These are phyloP conservation scores for Holothuria glaberrima DNA, from an alignment of 35 echinoderm and acorn worm genomes.

Conservation along the genomic window DNA sequence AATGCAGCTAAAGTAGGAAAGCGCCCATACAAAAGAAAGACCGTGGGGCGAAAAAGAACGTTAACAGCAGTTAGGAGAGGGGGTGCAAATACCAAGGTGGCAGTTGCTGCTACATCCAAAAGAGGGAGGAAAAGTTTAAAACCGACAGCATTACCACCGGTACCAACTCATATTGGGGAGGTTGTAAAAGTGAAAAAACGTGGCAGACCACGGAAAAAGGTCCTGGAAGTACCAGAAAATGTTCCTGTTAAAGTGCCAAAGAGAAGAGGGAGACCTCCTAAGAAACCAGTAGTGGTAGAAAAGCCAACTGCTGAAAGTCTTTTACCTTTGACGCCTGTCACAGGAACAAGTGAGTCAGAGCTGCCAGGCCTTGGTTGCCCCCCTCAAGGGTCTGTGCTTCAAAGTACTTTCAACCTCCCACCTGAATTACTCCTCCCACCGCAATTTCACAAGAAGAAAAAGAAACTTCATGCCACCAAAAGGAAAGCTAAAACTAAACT, in stretches of 20 bases:
- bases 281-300: constrained; percentile 10
- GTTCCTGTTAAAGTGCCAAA: constrained; percentile 42
- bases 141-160: not conserved
- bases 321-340: constrained; percentile 8
- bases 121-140: constrained; percentile 44
- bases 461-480: constrained; percentile 39
- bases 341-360: constrained; percentile 26
- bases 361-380: constrained; percentile 28
- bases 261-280: constrained; percentile 45
- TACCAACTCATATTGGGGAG: constrained; percentile 41
- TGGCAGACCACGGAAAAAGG: constrained; percentile 35
- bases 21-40: constrained; percentile 54
- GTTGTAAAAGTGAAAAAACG: constrained; percentile 48
- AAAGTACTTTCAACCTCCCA: constrained; percentile 29
- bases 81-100: not conserved
- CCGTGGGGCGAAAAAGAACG: constrained; percentile 30
- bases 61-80: constrained; percentile 37
- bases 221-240: not conserved
- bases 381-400: not conserved
- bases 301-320: not conserved
- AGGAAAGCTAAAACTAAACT: constrained; percentile 54
- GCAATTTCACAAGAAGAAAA: constrained; percentile 45
- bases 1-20: constrained; percentile 48
- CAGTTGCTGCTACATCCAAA: not conserved
- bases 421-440: constrained; percentile 58